phyloP scores from a whole-genome alignment of 2,888 invertebrate genomes.

The Caenorhabditis wallacei region DNA sequence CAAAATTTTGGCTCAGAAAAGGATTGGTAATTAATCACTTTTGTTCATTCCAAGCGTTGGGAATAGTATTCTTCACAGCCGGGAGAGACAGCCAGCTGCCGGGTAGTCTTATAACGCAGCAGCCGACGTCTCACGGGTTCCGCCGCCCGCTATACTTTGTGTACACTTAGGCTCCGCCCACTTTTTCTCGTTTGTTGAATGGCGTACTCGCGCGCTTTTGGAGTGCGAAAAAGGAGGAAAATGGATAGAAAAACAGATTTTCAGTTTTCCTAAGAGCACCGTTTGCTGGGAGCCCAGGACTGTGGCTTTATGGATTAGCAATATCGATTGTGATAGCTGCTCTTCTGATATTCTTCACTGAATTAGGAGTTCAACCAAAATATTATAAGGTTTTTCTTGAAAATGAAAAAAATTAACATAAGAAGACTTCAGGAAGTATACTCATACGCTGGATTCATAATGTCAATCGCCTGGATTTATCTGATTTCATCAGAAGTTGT shows the following conservation, averaged over 20 bases:
- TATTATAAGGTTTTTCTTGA: slow-evolving; percentile 70
- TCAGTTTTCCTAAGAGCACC: slow-evolving; percentile 60
- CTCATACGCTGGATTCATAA: slow-evolving; percentile 86
- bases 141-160: slow-evolving; percentile 47
- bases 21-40: slow-evolving; percentile 64
- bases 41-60: slow-evolving; percentile 66
- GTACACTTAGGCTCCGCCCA: slow-evolving; percentile 51
- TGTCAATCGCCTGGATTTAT: slow-evolving; percentile 87
- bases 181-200: slow-evolving; percentile 2
- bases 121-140: slow-evolving; percentile 53
- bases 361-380: slow-evolving; percentile 68
- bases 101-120: slow-evolving; percentile 20
- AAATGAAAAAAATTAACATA: neutral
- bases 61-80: slow-evolving; percentile 62
- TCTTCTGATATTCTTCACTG: slow-evolving; percentile 72
- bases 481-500: slow-evolving; percentile 87
- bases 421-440: slow-evolving; percentile 67
- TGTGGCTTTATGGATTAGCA: slow-evolving; percentile 68
- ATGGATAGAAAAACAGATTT: neutral
- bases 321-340: slow-evolving; percentile 66
- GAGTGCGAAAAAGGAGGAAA: neutral
- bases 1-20: slow-evolving; percentile 58
- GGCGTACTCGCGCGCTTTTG: neutral
- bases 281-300: slow-evolving; percentile 64
- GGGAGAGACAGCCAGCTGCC: neutral